Evolutionary conservation across 2,113 vertebrate species (phyloP).

Genomic region (Upupa epops): DNA sequence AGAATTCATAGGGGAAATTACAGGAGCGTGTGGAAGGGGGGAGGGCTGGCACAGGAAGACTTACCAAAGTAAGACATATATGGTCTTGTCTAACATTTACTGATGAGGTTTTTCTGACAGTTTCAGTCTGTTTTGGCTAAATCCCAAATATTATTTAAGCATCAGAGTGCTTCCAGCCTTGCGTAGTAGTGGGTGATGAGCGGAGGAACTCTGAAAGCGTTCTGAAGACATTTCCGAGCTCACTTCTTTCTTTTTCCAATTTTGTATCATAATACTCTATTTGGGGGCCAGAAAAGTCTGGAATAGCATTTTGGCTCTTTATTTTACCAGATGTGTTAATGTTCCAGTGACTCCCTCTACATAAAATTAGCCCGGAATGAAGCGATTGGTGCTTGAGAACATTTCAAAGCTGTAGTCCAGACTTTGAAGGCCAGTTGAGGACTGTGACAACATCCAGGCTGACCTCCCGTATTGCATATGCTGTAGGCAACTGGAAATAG

Average conservation of each 20-base stretch:
- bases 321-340: constrained; percentile 24
- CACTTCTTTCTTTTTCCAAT: constrained; percentile 8
- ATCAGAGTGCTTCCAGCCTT: neutral
- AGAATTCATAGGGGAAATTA: neutral
- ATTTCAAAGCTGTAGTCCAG: constrained; percentile 17
- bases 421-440: constrained; percentile 20
- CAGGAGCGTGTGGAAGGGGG: neutral
- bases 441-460: neutral
- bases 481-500: neutral
- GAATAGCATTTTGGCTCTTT: constrained; percentile 38
- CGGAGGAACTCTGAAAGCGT: neutral
- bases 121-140: neutral
- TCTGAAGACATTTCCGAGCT: neutral
- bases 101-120: neutral
- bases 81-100: neutral
- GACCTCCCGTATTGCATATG: neutral
- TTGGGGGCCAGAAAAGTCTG: constrained; percentile 10
- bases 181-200: neutral
- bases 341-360: neutral
- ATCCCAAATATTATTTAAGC: neutral
- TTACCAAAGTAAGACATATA: neutral
- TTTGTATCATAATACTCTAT: neutral
- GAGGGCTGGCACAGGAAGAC: neutral
- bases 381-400: neutral
- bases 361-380: constrained; percentile 16